Percentiles rank a stretch among this genome's conserved stretches.
phyloP scores from a whole-genome alignment of 2,797 vertebrate species.

The Tapera naevia region DNA sequence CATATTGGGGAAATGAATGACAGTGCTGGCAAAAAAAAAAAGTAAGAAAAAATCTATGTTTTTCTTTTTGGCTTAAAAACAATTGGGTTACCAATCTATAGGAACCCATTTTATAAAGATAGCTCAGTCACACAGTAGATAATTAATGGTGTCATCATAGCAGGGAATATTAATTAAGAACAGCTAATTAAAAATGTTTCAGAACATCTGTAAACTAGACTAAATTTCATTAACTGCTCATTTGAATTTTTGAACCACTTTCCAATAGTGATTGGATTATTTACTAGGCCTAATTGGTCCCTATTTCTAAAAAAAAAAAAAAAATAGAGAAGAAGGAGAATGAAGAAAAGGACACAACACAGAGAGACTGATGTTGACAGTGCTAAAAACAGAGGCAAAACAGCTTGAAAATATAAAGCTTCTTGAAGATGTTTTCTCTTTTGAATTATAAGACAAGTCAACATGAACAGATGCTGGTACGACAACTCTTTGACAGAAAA shows the following conservation, averaged over 20 bases:
- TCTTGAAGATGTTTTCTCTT: slow-evolving; percentile 32
- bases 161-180: slow-evolving; percentile 29
- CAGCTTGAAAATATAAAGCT: slow-evolving; percentile 32
- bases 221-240: slow-evolving; percentile 21
- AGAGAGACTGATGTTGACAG: neutral
- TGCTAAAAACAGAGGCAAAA: slow-evolving; percentile 26
- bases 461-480: slow-evolving; percentile 42
- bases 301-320: neutral
- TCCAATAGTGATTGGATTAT: slow-evolving; percentile 16
- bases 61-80: neutral
- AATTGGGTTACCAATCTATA: neutral
- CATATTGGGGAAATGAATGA: neutral
- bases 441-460: slow-evolving; percentile 42
- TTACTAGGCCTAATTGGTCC: neutral
- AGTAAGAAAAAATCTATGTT: neutral
- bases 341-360: neutral
- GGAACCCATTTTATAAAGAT: neutral
- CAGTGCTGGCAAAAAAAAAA: neutral
- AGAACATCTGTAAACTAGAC: slow-evolving; percentile 13
- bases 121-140: neutral
- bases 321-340: neutral
- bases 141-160: neutral
- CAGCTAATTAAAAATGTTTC: slow-evolving; percentile 18
- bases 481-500: slow-evolving; percentile 38
- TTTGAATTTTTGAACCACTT: slow-evolving; percentile 24